Evolutionary conservation across 2,113 vertebrate genomes (phyloP), one percentile per base, ranked within the genome.

Genomic region (Globicephala melas): DNA sequence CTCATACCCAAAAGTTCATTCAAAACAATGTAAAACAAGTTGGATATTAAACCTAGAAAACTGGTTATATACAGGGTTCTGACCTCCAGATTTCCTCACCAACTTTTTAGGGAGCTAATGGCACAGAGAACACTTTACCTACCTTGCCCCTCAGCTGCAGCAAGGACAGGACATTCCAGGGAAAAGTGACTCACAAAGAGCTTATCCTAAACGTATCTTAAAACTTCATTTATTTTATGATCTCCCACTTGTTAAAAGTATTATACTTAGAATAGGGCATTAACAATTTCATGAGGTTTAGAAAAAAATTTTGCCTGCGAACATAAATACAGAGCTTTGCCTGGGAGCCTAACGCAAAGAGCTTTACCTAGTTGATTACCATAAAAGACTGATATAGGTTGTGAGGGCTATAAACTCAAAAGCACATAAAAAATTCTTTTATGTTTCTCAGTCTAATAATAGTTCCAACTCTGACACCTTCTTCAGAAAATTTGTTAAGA

Each of bases 401-500:
- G 18, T 91, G n/a, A 97, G 80, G 21, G 47, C 1, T 31, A 83
- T 70, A 97, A 98, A 97, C 62, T 91, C 67, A 90, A 97, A 90
- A 26, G 50, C 18, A 38, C 47, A 79, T 88, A 77, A 87, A 81
- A 97, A 98, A 63, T 62, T 95, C 74, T 71, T 83, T n/a, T 92
- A 90, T 96, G 74, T 70, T 97, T 98, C 47, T 95, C 95, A 67
- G 77, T 97, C 74, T 93, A 97, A 7, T 90, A 98, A 98, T 80
- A 97, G 53, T 91, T 96, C 71, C 41, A 93, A 97, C 25, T n/a
- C 36, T 79, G 96, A 96, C 68, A 88, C 28, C 83, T 67, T 96
- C 92, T 89, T 97, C 77, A 84, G 15, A 11, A 55, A 93, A 94
- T 88, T 96, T 97, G 80, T 96, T 92, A 91, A 97, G 91, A 97